Evolutionary conservation across 2,113 vertebrate genomes (phyloP).

Genomic region (Pao palembangensis): DNA sequence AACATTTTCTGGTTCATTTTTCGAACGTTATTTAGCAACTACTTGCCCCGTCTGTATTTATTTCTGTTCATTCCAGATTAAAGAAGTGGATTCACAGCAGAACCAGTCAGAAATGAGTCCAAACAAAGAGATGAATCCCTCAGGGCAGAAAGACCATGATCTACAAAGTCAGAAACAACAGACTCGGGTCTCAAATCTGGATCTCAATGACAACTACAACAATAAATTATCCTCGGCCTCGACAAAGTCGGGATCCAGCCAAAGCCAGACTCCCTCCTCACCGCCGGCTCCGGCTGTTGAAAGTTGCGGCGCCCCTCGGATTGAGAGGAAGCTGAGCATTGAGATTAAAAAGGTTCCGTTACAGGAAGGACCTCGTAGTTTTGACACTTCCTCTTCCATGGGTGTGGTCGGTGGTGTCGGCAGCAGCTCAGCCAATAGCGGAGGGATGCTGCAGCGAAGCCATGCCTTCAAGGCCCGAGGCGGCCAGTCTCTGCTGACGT

Average conservation of each 20-base stretch:
- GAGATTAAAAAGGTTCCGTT: slow-evolving; percentile 95
- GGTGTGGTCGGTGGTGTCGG: slow-evolving; percentile 15
- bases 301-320: slow-evolving; percentile 51
- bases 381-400: slow-evolving; percentile 77
- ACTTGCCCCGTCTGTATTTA: background rate
- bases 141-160: slow-evolving; percentile 54
- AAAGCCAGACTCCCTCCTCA: slow-evolving; percentile 44
- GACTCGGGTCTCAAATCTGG: slow-evolving; percentile 69
- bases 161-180: slow-evolving; percentile 42
- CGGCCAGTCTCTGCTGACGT: slow-evolving; percentile 60
- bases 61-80: slow-evolving; percentile 38
- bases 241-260: slow-evolving; percentile 50
- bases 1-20: background rate
- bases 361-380: slow-evolving; percentile 91
- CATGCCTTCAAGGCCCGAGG: slow-evolving; percentile 87
- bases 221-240: slow-evolving; percentile 69
- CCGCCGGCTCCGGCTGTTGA: slow-evolving; percentile 61
- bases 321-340: slow-evolving; percentile 90
- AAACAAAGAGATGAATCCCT: slow-evolving; percentile 37
- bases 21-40: too few relatives aligned
- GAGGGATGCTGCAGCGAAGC: slow-evolving; percentile 77
- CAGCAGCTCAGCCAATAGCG: slow-evolving; percentile 31
- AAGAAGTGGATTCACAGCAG: slow-evolving; percentile 38
- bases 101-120: slow-evolving; percentile 41
- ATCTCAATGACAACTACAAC: slow-evolving; percentile 91